Evolutionary conservation across 2,797 vertebrate species (phyloP).

Genomic region (Apogon talboti): DNA sequence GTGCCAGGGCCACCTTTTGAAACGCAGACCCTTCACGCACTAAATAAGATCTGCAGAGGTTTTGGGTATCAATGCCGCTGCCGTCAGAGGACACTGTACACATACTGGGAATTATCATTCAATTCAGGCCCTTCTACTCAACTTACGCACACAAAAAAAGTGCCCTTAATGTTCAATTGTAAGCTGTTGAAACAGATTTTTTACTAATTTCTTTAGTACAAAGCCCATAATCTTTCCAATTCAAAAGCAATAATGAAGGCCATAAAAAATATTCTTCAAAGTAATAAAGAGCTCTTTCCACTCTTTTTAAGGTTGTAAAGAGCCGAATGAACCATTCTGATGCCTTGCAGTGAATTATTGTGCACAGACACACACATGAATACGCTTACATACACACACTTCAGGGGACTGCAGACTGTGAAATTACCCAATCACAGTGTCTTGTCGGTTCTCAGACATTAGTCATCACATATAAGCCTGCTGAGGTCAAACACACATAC

Average conservation of each 20-base stretch:
- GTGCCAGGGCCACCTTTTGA: too few relatives aligned
- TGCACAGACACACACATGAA: conserved; percentile 21
- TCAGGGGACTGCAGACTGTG: conserved; percentile 60
- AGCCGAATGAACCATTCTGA: conserved; percentile 58
- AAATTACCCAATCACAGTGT: conserved; percentile 69
- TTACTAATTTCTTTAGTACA: conserved; percentile 52
- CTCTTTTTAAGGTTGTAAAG: conserved; percentile 64
- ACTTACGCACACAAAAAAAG: conserved; percentile 14
- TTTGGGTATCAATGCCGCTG: conserved; percentile 16
- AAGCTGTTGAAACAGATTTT: conserved; percentile 49
- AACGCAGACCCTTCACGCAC: neutral
- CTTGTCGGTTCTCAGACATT: conserved; percentile 65
- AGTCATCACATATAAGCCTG: conserved; percentile 59
- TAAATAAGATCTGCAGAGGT: conserved; percentile 18
- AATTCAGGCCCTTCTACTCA: conserved; percentile 24
- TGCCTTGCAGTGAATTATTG: conserved; percentile 63
- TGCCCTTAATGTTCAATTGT: conserved; percentile 40
- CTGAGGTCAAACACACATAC: conserved; percentile 29
- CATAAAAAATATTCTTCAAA: conserved; percentile 64
- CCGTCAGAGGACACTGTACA: conserved; percentile 35
- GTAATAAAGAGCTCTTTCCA: conserved; percentile 54
- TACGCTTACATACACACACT: conserved; percentile 29
- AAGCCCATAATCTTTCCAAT: conserved; percentile 65
- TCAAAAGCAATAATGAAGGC: conserved; percentile 65
- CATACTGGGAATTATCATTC: conserved; percentile 24